Evolutionary conservation across 2,888 invertebrate genomes (phyloP), one percentile per base, ranked within the genome.

Genomic region (Morpho helenor): DNA sequence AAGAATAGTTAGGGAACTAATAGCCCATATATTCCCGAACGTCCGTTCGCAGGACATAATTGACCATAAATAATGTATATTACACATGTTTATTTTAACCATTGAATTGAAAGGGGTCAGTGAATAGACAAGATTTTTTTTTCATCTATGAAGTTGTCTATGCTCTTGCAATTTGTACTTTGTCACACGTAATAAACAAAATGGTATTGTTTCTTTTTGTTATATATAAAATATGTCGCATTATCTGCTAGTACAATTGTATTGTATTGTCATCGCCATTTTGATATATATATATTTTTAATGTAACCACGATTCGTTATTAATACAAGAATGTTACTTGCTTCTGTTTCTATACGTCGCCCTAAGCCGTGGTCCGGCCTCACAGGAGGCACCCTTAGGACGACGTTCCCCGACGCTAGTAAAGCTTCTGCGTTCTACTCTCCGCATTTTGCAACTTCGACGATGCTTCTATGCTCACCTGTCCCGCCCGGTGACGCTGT

Each of bases 11-110:
- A 74, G 68, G 66, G 59, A 66, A 65, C 72, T 82, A 80, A 84
- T 82, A 78, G 70, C 73, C 79, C 74, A 71, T 71, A 79, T 79
- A 79, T 81, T 78, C 75, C 71, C 71, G 70, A 68, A 75, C 65
- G 77, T 77, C 78, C 80, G 70, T 83, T 80, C 72, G 68, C 73
- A 71, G 75, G 80, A 83, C 83, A 84, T 89, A 89, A 89, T 88
- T 89, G 86, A 85, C 86, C 88, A 88, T 88, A 87, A 87, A 89
- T 88, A 87, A 87, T 73, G 74, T 48, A 76, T 74, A 84, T 82
- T 80, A 87, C 85, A 86, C 76, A 79, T 87, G 86, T 88, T 81
- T 76, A 76, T 79, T 78, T 74, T 72, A 75, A 75, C 77, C 79
- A 76, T 66, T 72, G 63, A 60, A 68, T 48, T 66, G 67, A 72